Evolutionary conservation across 2,113 vertebrate species (phyloP), one percentile per base, ranked within the genome.

Genomic region (Hippopotamus amphibius): DNA sequence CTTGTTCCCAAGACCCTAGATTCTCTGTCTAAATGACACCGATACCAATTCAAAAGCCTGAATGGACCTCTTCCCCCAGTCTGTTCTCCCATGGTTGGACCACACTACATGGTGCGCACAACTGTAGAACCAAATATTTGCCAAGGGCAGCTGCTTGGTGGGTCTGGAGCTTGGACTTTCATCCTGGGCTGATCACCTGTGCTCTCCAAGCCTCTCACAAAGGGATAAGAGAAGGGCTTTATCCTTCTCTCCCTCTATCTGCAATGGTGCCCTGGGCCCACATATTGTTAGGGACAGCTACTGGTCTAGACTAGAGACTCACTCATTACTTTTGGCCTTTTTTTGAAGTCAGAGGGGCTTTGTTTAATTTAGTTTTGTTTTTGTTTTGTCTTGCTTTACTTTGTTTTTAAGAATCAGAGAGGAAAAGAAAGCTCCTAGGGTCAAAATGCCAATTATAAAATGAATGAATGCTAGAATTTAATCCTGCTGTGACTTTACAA

Each of bases 381-480:
- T 95, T 66, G 37, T 82, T 77, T 72, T 43, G 17, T 91, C 28
- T 84, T 55, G 8, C 65, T 89, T 93, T 65, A 68, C 41, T 89
- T 93, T 95, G 84, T 89, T 95, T 95, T 79, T 82, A 93, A 87
- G 41, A 19, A 90, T n/a, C 30, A 57, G 24, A 72, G 72, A 88
- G 9, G 28, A 33, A 66, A 57, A 53, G 30, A 77, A 96, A 82
- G 21, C 0, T 76, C n/a, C 79, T 43, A 72, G 24, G 24, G 24
- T 88, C 22, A 86, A 90, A 59, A 86, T 59, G 69, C 13, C 84
- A 91, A 81, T 88, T 79, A 94, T 12, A 88, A 95, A 96, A 87
- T 65, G n/a, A 94, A 79, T 46, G 11, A 95, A 95, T 53, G 43
- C 28, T 71, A 46, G n/a, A 97, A 43, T 95, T 96, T 55, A 87